Evolutionary conservation across 2,888 invertebrate species (phyloP).

Genomic region (Fragum whitleyi): DNA sequence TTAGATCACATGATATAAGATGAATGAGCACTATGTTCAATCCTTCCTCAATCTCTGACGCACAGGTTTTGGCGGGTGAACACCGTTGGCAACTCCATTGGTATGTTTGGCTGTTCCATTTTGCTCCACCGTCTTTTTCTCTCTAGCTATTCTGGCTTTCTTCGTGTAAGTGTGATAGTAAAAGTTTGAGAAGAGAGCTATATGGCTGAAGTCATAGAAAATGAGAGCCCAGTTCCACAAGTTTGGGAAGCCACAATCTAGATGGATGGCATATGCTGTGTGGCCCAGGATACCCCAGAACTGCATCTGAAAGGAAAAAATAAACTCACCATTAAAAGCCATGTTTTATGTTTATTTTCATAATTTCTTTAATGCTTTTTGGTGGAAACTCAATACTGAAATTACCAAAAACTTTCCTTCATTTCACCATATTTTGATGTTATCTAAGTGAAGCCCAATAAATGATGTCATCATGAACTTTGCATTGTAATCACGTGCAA

Average conservation of each 20-base stretch:
- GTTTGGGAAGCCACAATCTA: slow-evolving; percentile 78
- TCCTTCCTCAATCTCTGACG: slow-evolving; percentile 31
- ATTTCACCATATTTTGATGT: too few species aligned
- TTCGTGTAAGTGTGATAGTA: slow-evolving; percentile 82
- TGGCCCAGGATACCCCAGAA: slow-evolving; percentile 83
- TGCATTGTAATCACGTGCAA: too few species aligned
- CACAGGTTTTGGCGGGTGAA: not conserved
- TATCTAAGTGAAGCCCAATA: too few species aligned
- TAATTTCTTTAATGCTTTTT: too few species aligned
- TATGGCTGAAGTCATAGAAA: slow-evolving; percentile 78
- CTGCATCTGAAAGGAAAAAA: slow-evolving; percentile 78
- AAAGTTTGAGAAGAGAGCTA: slow-evolving; percentile 83
- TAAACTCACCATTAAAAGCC: too few species aligned
- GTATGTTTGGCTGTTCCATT: slow-evolving; percentile 8
- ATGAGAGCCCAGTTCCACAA: slow-evolving; percentile 76
- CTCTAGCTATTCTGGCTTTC: slow-evolving; percentile 44
- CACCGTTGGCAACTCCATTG: slow-evolving; percentile 20
- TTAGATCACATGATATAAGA: too few species aligned
- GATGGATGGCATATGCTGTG: slow-evolving; percentile 84
- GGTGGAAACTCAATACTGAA: too few species aligned
- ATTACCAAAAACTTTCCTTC: too few species aligned
- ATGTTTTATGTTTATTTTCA: too few species aligned
- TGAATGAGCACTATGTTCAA: not conserved
- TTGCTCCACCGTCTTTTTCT: slow-evolving; percentile 41
- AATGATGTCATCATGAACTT: too few species aligned